phyloP scores from a whole-genome alignment of 2,888 invertebrate species.

The Phania funesta region DNA sequence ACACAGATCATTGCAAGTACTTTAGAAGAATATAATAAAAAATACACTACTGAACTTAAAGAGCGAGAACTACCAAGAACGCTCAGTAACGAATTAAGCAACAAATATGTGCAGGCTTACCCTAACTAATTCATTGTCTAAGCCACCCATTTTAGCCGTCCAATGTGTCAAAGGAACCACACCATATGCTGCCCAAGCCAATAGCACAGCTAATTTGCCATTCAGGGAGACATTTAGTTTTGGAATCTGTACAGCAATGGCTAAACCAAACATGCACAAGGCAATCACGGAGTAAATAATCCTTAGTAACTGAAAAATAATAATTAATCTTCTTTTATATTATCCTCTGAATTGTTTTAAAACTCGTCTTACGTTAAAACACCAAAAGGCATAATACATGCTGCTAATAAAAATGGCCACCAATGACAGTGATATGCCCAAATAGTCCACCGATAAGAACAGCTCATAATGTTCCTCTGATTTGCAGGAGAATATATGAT shows the following conservation, averaged over 20 bases:
- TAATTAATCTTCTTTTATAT: neutral
- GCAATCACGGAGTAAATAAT: conserved; percentile 92
- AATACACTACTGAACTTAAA: neutral
- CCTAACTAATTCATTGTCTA: conserved; percentile 90
- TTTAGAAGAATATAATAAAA: neutral
- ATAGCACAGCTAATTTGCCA: conserved; percentile 89
- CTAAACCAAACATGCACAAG: conserved; percentile 88
- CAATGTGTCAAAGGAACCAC: conserved; percentile 95
- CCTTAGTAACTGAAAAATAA: conserved; percentile 85
- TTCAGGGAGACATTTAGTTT: conserved; percentile 85
- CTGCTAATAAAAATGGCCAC: conserved; percentile 97
- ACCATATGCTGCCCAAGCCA: conserved; percentile 93
- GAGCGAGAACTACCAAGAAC: neutral
- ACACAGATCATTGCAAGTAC: too few species aligned
- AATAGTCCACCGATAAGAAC: conserved; percentile 94
- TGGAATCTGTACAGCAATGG: conserved; percentile 90
- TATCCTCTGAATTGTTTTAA: neutral
- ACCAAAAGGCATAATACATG: conserved; percentile 98
- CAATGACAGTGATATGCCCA: conserved; percentile 95
- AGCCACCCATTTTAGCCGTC: conserved; percentile 93
- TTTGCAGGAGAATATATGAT: conserved; percentile 96
- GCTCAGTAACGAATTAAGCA: too few species aligned
- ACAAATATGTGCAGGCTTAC: conserved; percentile 81
- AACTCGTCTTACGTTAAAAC: conserved; percentile 87
- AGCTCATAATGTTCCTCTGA: conserved; percentile 92